phyloP scores from a whole-genome alignment of 1,140 invertebrate genomes.

The Solenopsis fugax region DNA sequence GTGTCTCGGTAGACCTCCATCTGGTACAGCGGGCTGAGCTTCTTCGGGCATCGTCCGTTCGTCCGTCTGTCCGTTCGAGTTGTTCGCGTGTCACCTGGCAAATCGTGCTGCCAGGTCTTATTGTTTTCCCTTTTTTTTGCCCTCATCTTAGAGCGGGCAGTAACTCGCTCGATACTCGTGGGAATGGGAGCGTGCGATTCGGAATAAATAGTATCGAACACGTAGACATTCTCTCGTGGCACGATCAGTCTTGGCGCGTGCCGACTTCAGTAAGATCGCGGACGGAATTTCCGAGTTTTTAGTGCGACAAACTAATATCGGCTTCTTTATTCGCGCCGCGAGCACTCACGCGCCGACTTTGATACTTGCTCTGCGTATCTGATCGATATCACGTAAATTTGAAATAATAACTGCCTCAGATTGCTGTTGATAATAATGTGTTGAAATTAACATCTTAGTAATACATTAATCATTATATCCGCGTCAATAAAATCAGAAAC shows the following conservation, averaged over 20 bases:
- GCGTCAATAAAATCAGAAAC: not conserved
- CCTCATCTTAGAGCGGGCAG: not conserved
- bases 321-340: conserved; percentile 3
- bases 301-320: not conserved
- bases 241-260: conserved; percentile 31
- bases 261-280: conserved; percentile 15
- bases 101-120: conserved; percentile 25
- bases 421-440: conserved; percentile 35
- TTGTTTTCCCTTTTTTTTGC: conserved; percentile 10
- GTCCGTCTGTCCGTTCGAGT: conserved; percentile 37
- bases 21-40: conserved; percentile 67
- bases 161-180: conserved; percentile 47
- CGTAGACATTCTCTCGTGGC: not conserved
- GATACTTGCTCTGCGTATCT: not conserved
- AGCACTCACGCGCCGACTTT: not conserved
- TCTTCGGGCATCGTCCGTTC: conserved; percentile 56
- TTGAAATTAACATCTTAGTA: conserved; percentile 14
- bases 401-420: conserved; percentile 46
- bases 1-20: conserved; percentile 78
- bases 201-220: conserved; percentile 52
- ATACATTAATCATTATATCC: not conserved
- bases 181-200: conserved; percentile 38
- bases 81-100: conserved; percentile 46
- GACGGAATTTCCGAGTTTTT: conserved; percentile 22
- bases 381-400: conserved; percentile 50